Evolutionary conservation across 2,113 vertebrate species (phyloP).

Genomic region (Platysternon megacephalum): DNA sequence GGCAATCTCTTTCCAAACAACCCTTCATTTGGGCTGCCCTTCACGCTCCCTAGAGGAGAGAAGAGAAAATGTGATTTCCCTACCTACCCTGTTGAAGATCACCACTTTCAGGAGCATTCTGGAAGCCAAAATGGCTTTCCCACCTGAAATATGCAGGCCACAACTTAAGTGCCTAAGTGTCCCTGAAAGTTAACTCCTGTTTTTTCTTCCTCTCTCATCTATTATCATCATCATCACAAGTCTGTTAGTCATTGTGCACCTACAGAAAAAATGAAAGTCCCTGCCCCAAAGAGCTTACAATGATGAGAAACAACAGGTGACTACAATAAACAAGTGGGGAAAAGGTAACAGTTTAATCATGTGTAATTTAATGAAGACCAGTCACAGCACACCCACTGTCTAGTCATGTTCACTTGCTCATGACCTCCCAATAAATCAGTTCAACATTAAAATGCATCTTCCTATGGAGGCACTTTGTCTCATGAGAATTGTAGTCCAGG

Average conservation of each 20-base stretch:
- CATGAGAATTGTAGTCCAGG: neutral
- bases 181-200: neutral
- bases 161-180: neutral
- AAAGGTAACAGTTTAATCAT: neutral
- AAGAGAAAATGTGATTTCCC: neutral
- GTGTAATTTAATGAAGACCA: neutral
- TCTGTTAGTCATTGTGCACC: neutral
- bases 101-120: neutral
- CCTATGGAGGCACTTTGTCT: neutral
- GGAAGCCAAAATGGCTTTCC: neutral
- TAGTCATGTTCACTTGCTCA: neutral
- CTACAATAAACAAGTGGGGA: neutral
- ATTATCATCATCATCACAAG: neutral
- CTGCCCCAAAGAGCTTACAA: neutral
- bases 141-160: neutral
- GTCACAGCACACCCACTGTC: accelerated
- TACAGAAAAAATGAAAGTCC: neutral
- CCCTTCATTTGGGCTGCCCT: neutral
- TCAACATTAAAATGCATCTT: neutral
- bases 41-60: neutral
- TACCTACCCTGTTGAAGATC: neutral
- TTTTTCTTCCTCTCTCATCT: neutral
- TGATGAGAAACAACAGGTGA: neutral
- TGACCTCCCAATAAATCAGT: neutral
- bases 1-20: neutral